These are phyloP conservation scores for Phalacrocorax pelagicus DNA, from an alignment of 2,113 vertebrate genomes.

Conservation along the genomic window DNA sequence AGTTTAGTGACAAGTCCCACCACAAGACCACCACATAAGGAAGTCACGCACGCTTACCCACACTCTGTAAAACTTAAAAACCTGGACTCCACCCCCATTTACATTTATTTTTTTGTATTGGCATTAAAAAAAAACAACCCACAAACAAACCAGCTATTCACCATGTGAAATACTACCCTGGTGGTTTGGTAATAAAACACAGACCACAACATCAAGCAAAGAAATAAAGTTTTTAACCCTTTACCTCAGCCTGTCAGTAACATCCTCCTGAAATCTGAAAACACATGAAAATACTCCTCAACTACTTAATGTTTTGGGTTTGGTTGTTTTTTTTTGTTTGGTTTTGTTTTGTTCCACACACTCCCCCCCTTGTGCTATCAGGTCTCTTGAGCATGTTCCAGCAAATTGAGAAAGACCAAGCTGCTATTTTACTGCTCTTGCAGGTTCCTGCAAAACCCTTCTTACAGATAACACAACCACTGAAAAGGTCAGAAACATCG, in stretches of 20 bases:
- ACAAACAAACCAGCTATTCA: not conserved
- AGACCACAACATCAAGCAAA: not conserved
- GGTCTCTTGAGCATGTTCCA: not conserved
- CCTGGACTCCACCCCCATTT: not conserved
- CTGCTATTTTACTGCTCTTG: not conserved
- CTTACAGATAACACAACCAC: not conserved
- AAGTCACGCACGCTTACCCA: not conserved
- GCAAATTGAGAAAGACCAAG: slow-evolving; percentile 14
- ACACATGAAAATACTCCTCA: not conserved
- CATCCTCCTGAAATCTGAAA: not conserved
- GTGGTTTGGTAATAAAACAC: not conserved
- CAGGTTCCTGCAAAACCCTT: slow-evolving; percentile 6
- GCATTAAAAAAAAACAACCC: not conserved
- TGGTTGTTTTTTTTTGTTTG: no score
- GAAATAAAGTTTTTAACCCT: not conserved
- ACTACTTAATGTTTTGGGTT: not conserved
- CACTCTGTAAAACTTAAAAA: not conserved
- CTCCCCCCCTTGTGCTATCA: not conserved
- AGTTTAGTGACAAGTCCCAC: not conserved
- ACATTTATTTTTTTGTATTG: not conserved
- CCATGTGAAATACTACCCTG: not conserved
- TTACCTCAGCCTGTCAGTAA: not conserved
- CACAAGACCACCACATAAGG: not conserved
- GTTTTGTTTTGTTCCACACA: no score
- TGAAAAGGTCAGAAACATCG: not conserved